phyloP scores from a whole-genome alignment of 2,797 vertebrate species.

The Myripristis murdjan region DNA sequence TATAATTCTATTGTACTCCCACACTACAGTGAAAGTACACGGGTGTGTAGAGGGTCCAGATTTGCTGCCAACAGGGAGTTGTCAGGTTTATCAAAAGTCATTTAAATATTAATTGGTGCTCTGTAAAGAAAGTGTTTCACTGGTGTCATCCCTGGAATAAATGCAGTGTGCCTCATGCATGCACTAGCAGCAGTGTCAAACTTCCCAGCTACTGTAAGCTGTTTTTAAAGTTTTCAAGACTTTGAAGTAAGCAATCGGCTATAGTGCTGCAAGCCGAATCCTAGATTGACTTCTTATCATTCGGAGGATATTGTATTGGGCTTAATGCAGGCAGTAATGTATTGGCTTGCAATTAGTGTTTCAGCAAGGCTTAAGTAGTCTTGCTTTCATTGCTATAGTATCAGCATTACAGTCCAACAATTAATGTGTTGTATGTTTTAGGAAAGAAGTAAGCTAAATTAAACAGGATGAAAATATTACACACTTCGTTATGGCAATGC shows the following conservation, averaged over 20 bases:
- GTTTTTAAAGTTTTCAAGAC: slow-evolving; percentile 59
- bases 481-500: not conserved
- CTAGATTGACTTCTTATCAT: slow-evolving; percentile 63
- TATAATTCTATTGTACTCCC: not conserved
- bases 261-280: slow-evolving; percentile 50
- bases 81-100: slow-evolving; percentile 14
- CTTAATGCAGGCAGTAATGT: slow-evolving; percentile 28
- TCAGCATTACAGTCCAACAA: slow-evolving; percentile 27
- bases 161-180: slow-evolving; percentile 14
- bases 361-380: slow-evolving; percentile 25
- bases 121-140: slow-evolving; percentile 15
- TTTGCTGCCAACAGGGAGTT: not conserved
- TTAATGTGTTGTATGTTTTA: slow-evolving; percentile 32
- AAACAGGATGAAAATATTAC: not conserved
- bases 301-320: slow-evolving; percentile 45
- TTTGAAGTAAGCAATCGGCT: slow-evolving; percentile 54
- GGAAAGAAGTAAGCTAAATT: slow-evolving; percentile 10
- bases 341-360: slow-evolving; percentile 50
- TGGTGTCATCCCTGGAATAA: slow-evolving; percentile 7
- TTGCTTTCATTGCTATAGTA: slow-evolving; percentile 18
- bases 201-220: slow-evolving; percentile 51
- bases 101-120: slow-evolving; percentile 21
- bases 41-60: not conserved
- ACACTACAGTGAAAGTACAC: not conserved
- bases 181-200: slow-evolving; percentile 30